phyloP scores from a whole-genome alignment of 2,797 vertebrate genomes.

The Tadarida brasiliensis region DNA sequence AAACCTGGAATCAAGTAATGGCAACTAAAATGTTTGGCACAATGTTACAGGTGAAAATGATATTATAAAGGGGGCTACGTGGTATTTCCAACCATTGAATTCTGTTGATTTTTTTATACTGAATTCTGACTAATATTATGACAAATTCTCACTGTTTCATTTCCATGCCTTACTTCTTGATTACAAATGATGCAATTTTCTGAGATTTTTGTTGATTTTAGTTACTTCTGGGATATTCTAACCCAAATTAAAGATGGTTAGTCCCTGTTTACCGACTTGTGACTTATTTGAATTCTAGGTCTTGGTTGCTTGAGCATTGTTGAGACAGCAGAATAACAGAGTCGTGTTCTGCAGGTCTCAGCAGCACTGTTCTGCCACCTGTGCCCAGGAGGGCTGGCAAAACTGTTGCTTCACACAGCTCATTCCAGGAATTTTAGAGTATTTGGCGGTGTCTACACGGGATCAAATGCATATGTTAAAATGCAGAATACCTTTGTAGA shows the following conservation, averaged over 20 bases:
- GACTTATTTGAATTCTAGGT: background rate
- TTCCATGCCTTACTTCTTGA: constrained; percentile 45
- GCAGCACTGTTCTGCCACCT: background rate
- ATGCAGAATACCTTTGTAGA: constrained; percentile 29
- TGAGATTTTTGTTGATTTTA: constrained; percentile 56
- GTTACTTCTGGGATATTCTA: constrained; percentile 30
- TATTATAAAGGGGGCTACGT: background rate
- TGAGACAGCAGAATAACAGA: background rate
- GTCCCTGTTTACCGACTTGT: constrained; percentile 1
- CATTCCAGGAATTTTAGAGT: background rate
- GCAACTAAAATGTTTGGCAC: background rate
- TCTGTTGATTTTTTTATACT: constrained; percentile 27
- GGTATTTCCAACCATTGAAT: constrained; percentile 13
- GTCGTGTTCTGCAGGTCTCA: background rate
- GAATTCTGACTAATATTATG: constrained; percentile 16
- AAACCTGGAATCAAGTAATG: background rate
- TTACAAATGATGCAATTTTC: constrained; percentile 50
- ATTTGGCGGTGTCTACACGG: background rate
- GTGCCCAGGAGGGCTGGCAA: constrained; percentile 13
- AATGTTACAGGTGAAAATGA: background rate
- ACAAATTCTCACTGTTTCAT: constrained; percentile 38
- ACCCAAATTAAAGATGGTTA: constrained; percentile 47
- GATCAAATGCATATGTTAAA: background rate
- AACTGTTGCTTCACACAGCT: background rate
- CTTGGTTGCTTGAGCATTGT: background rate